A percentile compares a stretch with the other conserved stretches of the same genome.
These are phyloP conservation scores for Xenus cinereus DNA, from an alignment of 2,113 vertebrate genomes.

Conservation along the genomic window DNA sequence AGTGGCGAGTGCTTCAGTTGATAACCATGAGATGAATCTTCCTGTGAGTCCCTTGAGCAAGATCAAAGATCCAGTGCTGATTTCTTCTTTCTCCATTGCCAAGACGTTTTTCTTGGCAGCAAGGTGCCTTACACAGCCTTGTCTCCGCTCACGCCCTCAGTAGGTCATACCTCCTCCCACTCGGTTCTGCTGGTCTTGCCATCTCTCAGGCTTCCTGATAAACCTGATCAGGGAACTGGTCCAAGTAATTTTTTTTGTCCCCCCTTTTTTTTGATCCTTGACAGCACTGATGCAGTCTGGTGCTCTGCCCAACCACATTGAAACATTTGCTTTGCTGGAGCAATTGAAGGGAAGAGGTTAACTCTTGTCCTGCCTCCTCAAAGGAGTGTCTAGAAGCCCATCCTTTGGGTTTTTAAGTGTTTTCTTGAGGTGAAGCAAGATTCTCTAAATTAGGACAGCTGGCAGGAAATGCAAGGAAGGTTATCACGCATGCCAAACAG, in stretches of 20 bases:
- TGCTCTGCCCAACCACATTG: background rate
- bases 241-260: background rate
- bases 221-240: constrained; percentile 13
- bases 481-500: background rate
- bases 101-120: background rate
- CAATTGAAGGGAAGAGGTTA: background rate
- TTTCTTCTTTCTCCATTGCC: background rate
- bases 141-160: background rate
- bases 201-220: constrained; percentile 1
- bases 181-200: background rate
- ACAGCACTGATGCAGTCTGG: background rate
- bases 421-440: background rate
- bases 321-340: background rate
- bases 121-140: background rate
- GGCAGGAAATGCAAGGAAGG: background rate
- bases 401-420: background rate
- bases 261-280: background rate
- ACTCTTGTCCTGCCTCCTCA: background rate
- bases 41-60: background rate
- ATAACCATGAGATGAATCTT: background rate
- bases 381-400: background rate
- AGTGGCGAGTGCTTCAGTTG: background rate
- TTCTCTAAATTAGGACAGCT: background rate
- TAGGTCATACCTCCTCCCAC: constrained; percentile 15
- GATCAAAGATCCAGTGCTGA: background rate